Evolutionary conservation across 92 coral and sea anemone species (phyloP).

Genomic region (Zoanthus sansibaricus): DNA sequence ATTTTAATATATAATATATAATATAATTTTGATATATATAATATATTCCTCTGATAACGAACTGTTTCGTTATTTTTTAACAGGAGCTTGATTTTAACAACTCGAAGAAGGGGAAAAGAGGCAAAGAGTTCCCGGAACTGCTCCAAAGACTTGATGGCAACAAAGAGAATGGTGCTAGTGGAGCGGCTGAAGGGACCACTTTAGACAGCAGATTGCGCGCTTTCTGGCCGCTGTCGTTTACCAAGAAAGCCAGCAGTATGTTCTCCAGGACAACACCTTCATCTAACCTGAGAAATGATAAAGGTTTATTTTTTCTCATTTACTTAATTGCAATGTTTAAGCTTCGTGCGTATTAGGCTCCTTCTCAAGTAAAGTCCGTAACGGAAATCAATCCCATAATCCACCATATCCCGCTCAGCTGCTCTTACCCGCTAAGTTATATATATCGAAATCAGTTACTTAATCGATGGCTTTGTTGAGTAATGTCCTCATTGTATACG

Average conservation of each 20-base stretch:
- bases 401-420: too few species aligned
- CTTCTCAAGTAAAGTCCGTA: too few species aligned
- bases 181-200: constrained; percentile 15
- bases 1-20: too few species aligned
- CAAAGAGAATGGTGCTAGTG: constrained; percentile 18
- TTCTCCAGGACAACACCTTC: constrained; percentile 35
- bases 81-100: constrained; percentile 4
- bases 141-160: background rate
- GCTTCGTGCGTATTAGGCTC: too few species aligned
- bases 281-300: constrained; percentile 21
- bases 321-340: background rate
- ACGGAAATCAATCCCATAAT: too few species aligned
- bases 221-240: constrained; percentile 23
- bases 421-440: too few species aligned
- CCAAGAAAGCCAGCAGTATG: constrained; percentile 40
- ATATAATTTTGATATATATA: too few species aligned
- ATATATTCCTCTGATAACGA: background rate
- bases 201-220: background rate
- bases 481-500: too few species aligned
- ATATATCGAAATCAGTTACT: too few species aligned
- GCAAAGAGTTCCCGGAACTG: background rate
- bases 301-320: background rate
- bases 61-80: background rate
- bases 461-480: too few species aligned
- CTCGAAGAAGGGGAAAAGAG: background rate